Percentiles rank a stretch among this genome's conserved stretches.
These are phyloP conservation scores for Drosophila kambysellisi DNA, from an alignment of 2,888 invertebrate genomes.

Conservation along the genomic window DNA sequence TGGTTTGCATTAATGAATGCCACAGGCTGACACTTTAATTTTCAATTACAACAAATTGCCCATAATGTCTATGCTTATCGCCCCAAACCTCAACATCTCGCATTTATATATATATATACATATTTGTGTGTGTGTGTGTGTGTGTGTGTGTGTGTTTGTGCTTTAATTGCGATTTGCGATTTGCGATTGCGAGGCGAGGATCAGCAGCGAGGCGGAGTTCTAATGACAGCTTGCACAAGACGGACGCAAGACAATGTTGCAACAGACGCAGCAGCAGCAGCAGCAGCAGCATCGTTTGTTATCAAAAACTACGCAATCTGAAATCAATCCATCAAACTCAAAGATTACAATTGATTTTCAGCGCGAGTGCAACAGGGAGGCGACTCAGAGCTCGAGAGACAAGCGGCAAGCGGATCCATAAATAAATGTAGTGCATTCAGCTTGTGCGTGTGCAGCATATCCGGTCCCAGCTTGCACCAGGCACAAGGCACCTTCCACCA, in stretches of 20 bases:
- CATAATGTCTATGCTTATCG: constrained; percentile 81
- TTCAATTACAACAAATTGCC: constrained; percentile 82
- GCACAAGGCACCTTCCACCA: constrained; percentile 7
- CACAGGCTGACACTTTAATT: constrained; percentile 82
- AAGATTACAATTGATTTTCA: constrained; percentile 75
- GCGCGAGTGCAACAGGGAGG: constrained; percentile 11
- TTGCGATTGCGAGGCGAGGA: constrained; percentile 17
- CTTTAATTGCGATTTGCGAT: constrained; percentile 64
- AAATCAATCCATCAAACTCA: constrained; percentile 82
- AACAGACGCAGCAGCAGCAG: neutral
- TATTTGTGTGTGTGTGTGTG: neutral
- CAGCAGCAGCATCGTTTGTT: constrained; percentile 38
- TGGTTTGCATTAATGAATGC: constrained; percentile 70
- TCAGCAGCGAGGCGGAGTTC: constrained; percentile 38
- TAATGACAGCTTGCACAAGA: constrained; percentile 72
- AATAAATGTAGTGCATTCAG: constrained; percentile 79
- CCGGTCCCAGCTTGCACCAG: constrained; percentile 56
- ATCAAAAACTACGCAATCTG: constrained; percentile 75
- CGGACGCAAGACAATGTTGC: neutral
- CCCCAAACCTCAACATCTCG: constrained; percentile 51
- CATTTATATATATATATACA: neutral
- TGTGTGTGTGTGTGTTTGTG: constrained; percentile 25
- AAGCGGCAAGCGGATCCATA: constrained; percentile 79
- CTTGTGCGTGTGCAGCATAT: constrained; percentile 73
- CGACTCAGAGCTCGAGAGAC: constrained; percentile 5